Base-by-base conservation (phyloP, 1,140 invertebrate genomes). In the Popillia japonica region DNA sequence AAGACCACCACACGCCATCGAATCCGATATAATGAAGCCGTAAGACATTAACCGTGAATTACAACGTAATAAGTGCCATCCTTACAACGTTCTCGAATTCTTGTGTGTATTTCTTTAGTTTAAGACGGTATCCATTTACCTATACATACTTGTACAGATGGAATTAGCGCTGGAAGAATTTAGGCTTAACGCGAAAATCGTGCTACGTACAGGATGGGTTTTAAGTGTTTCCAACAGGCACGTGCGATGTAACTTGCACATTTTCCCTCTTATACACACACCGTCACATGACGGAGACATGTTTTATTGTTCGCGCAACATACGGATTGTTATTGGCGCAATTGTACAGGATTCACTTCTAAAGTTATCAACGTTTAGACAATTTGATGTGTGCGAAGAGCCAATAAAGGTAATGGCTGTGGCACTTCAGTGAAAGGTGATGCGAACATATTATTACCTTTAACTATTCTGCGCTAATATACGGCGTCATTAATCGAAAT, bases 51-150 rank as follows among this genome's bases (percentile, higher is more conserved):
- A 68, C 61, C 61, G 61, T 68, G 61, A 68, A 68, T 68, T 68
- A 68, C 61, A 68, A 68, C 61, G 61, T 68, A 68, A 68, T 68
- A 68, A 68, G 61, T 68, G 61, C 61, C 61, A 68, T 68, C 61
- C 61, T 68, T 68, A 68, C 61, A 68, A 68, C 61, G 61, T 68
- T 20, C 11, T 68, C 22, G 61, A 22, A 34, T 68, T 68, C 61
- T 68, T 22, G 22, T 22, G 61, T 44, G 42, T 44, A n/a, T 68
- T 4, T 27, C 61, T 68, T 34, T 22, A 10, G 8, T 68, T 27
- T 10, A 1, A 27, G 22, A 7, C 61, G 6, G 61, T 68, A 68
- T 68, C 61, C 61, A 34, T 22, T 68, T 68, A 68, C 48, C 48
- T 4, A 34, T 34, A 34, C 27, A 34, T 34, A 34, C 27, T 55